Evolutionary conservation across 2,888 invertebrate species (phyloP).

Genomic region (Zeuzera pyrina): DNA sequence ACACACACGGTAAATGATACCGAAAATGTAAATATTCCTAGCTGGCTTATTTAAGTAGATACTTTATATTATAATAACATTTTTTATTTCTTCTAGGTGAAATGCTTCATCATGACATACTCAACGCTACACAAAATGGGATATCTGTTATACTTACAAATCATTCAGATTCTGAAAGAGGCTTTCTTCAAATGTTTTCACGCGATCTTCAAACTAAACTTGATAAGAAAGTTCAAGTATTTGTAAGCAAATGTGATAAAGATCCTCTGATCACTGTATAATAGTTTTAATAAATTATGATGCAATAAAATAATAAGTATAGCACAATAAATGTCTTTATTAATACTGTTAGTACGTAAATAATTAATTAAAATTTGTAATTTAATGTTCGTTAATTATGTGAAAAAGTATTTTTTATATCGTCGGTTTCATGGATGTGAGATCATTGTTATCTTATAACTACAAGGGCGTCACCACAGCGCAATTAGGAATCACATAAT

Average conservation of each 20-base stretch:
- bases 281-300: slow-evolving; percentile 18
- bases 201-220: slow-evolving; percentile 38
- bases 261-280: slow-evolving; percentile 85
- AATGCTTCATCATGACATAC: slow-evolving; percentile 95
- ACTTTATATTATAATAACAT: neutral
- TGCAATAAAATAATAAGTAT: too few relatives aligned
- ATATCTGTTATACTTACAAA: slow-evolving; percentile 89
- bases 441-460: slow-evolving; percentile 49
- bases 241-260: slow-evolving; percentile 80
- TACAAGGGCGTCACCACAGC: slow-evolving; percentile 1
- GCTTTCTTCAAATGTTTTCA: slow-evolving; percentile 80
- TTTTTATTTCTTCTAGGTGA: slow-evolving; percentile 69
- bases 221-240: slow-evolving; percentile 72
- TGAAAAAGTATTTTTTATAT: too few relatives aligned
- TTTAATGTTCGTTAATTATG: neutral
- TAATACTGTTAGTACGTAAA: slow-evolving; percentile 16
- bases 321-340: slow-evolving; percentile 15
- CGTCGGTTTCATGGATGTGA: slow-evolving; percentile 45
- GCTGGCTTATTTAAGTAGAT: neutral
- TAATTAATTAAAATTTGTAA: slow-evolving; percentile 13
- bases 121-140: slow-evolving; percentile 87
- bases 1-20: too few relatives aligned
- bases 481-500: slow-evolving; percentile 8
- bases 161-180: slow-evolving; percentile 95
- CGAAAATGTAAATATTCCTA: too few relatives aligned